Evolutionary conservation across 2,113 vertebrate species (phyloP).

Genomic region (Bambusicola thoracicus): DNA sequence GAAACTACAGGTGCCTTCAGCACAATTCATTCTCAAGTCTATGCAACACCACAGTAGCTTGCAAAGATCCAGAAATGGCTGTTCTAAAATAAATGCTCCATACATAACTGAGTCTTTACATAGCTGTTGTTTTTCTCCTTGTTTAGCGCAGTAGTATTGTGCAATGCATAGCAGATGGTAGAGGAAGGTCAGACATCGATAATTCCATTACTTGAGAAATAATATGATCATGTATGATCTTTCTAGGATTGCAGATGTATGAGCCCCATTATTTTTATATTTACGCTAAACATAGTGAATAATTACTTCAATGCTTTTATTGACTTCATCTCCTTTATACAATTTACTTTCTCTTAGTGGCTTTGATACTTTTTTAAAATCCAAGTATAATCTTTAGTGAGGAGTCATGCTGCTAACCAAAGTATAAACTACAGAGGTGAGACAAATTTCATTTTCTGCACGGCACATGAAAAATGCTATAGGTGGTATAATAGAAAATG

Average conservation of each 20-base stretch:
- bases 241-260: neutral
- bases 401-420: neutral
- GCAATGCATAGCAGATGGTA: slow-evolving; percentile 41
- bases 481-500: slow-evolving; percentile 8
- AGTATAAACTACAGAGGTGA: slow-evolving; percentile 9
- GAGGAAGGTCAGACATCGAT: slow-evolving; percentile 31
- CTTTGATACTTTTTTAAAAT: neutral
- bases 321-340: neutral
- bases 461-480: neutral
- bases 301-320: neutral
- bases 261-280: neutral
- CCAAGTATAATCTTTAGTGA: neutral
- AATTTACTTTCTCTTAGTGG: neutral
- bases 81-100: neutral
- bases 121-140: neutral
- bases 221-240: slow-evolving; percentile 6
- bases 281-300: neutral
- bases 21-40: neutral
- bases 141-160: neutral
- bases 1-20: neutral
- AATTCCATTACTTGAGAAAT: slow-evolving; percentile 34
- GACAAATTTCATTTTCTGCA: slow-evolving; percentile 37
- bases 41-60: neutral
- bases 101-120: neutral
- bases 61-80: neutral